Conservation (phyloP, 1,140 invertebrate genomes). For the Drosophila yakuba region DNA sequence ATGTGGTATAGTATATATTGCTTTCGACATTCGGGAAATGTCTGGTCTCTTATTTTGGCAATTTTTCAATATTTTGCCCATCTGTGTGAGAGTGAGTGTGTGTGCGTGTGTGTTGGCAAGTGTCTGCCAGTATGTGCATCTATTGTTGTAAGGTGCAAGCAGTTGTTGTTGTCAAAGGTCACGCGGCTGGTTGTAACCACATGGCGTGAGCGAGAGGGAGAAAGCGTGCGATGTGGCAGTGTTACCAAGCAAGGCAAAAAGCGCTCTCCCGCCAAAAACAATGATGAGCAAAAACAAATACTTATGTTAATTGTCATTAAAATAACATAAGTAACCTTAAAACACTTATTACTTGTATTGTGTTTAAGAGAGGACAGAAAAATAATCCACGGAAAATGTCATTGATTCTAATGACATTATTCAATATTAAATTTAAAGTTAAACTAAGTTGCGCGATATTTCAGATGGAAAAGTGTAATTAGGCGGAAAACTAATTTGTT, state of each 20-base stretch:
- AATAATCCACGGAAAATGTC: too few relatives aligned
- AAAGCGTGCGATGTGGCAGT: background rate
- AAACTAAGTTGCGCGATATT: too few relatives aligned
- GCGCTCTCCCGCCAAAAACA: conserved; percentile 22
- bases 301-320: too few relatives aligned
- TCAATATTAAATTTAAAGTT: too few relatives aligned
- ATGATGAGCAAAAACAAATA: background rate
- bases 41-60: conserved; percentile 44
- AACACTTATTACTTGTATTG: background rate
- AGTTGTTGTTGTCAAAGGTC: conserved; percentile 52
- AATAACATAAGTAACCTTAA: background rate
- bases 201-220: conserved; percentile 11
- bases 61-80: conserved; percentile 43
- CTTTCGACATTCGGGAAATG: conserved; percentile 18
- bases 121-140: conserved; percentile 18
- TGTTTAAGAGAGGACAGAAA: too few relatives aligned
- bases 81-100: background rate
- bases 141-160: conserved; percentile 16
- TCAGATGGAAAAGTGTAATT: too few relatives aligned
- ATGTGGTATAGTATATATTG: conserved; percentile 1
- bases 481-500: too few relatives aligned
- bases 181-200: conserved; percentile 38
- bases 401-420: too few relatives aligned
- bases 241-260: conserved; percentile 1
- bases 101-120: conserved; percentile 3